phyloP scores from a whole-genome alignment of 2,113 vertebrate species.

The Megalops atlanticus region DNA sequence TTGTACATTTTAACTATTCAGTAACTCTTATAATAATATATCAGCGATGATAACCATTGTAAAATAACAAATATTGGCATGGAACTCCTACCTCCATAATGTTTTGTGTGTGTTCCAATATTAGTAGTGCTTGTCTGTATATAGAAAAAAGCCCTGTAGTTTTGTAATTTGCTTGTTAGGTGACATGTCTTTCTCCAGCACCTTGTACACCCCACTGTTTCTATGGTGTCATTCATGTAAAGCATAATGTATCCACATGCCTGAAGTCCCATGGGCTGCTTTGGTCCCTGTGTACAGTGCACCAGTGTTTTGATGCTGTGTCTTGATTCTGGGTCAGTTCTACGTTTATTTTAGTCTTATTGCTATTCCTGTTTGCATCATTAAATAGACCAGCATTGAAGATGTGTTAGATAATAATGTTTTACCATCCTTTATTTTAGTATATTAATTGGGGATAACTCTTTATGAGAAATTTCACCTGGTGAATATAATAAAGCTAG shows the following conservation, averaged over 20 bases:
- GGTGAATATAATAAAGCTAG: no score
- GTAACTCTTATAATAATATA: background rate
- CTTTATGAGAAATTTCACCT: no score
- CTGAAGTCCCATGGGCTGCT: background rate
- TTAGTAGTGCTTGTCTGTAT: slow-evolving; percentile 35
- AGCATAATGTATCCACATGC: background rate
- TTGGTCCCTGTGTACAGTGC: no score
- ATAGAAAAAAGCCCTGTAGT: slow-evolving; percentile 9
- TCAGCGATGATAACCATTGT: slow-evolving; percentile 43
- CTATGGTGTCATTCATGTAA: slow-evolving; percentile 1
- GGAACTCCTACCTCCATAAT: slow-evolving; percentile 53
- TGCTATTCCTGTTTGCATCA: background rate
- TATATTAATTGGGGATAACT: no score
- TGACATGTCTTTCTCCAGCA: background rate
- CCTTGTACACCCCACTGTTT: background rate
- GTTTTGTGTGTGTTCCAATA: slow-evolving; percentile 35
- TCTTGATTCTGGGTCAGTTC: background rate
- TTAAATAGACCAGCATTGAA: background rate
- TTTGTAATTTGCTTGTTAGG: slow-evolving; percentile 13
- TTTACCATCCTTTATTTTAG: background rate
- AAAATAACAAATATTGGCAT: slow-evolving; percentile 75
- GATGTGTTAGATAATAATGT: background rate
- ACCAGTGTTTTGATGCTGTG: no score
- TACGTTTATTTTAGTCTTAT: background rate
- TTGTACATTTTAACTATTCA: background rate